A percentile compares a stretch with the other conserved stretches of the same genome.
These are phyloP conservation scores for Brachypalpus laphriformis DNA, from an alignment of 2,888 invertebrate genomes.

Conservation along the genomic window DNA sequence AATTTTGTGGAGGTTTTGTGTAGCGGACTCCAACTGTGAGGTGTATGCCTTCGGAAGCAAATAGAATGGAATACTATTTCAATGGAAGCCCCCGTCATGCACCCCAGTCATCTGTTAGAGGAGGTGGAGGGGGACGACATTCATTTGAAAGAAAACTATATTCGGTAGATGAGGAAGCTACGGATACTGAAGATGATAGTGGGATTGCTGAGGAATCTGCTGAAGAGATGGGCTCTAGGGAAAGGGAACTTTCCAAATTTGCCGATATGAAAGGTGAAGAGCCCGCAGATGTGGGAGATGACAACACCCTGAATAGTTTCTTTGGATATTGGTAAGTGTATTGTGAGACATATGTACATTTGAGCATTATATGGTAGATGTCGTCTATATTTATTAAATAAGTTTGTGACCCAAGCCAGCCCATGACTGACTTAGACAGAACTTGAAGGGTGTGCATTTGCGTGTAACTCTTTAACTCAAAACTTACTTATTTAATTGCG, in stretches of 20 bases:
- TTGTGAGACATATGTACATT: not conserved
- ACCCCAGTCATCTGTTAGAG: constrained; percentile 12
- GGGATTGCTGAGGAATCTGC: constrained; percentile 77
- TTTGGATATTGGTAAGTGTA: constrained; percentile 75
- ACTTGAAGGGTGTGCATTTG: too few relatives aligned
- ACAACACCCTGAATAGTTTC: constrained; percentile 69
- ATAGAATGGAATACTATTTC: constrained; percentile 61
- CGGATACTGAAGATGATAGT: constrained; percentile 77
- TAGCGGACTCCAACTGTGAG: not conserved
- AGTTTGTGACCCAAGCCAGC: too few relatives aligned
- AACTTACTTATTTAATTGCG: too few relatives aligned
- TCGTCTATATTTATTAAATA: too few relatives aligned
- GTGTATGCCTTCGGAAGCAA: constrained; percentile 48
- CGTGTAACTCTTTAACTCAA: too few relatives aligned
- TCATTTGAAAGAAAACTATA: constrained; percentile 60
- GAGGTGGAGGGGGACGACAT: not conserved
- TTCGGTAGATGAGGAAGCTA: constrained; percentile 73
- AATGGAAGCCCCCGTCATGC: constrained; percentile 37
- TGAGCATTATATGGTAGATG: too few relatives aligned
- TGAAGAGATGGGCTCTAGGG: constrained; percentile 66
- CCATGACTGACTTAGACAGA: too few relatives aligned
- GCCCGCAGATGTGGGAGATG: constrained; percentile 7
- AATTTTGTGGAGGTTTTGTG: not conserved
- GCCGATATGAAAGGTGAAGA: constrained; percentile 59
- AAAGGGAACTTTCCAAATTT: constrained; percentile 65